Conservation (phyloP, 1,140 invertebrate species). For the Brachionus calyciflorus region DNA sequence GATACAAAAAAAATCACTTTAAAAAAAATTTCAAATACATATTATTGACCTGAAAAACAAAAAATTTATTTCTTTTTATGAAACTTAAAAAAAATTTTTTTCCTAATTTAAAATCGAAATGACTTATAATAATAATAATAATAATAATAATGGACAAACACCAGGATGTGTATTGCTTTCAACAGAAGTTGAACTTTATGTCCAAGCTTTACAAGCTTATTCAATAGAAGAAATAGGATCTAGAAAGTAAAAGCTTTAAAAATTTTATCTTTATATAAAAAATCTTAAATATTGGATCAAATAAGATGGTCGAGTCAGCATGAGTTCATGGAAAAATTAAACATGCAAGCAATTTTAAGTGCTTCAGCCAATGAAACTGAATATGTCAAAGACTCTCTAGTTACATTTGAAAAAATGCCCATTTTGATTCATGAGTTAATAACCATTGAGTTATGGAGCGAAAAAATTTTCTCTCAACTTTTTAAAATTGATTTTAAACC, state of each 20-base stretch:
- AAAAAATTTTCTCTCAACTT: conserved; percentile 57
- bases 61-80: no score
- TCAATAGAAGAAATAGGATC: conserved; percentile 49
- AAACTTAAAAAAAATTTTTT: conserved; percentile 9
- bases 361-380: conserved; percentile 59
- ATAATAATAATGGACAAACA: not conserved
- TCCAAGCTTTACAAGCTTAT: conserved; percentile 47
- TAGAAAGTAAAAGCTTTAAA: conserved; percentile 42
- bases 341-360: conserved; percentile 60
- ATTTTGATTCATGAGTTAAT: conserved; percentile 58
- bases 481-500: conserved; percentile 55
- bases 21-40: no score
- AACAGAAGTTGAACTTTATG: conserved; percentile 49
- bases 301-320: conserved; percentile 59
- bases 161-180: conserved; percentile 48
- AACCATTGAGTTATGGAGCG: conserved; percentile 58
- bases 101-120: not conserved
- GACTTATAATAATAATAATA: no score
- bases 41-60: no score
- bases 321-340: conserved; percentile 60
- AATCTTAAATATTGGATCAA: not conserved
- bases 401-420: conserved; percentile 57
- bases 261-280: not conserved
- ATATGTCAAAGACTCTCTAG: conserved; percentile 60
- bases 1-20: no score